phyloP scores from a whole-genome alignment of 2,113 vertebrate genomes.

The Gobio gobio region DNA sequence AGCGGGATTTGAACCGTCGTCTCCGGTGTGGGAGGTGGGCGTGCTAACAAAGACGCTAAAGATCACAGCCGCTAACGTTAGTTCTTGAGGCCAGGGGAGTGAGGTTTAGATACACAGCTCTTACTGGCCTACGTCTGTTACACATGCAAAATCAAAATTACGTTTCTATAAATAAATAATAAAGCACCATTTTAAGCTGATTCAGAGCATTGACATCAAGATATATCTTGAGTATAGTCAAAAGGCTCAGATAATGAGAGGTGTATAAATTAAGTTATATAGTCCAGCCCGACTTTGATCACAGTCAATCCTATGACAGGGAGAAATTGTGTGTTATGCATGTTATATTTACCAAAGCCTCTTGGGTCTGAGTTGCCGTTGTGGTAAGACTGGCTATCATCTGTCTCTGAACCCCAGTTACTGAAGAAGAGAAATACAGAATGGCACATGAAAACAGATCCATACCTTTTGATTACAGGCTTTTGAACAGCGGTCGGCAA shows the following conservation, averaged over 20 bases:
- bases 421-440: conserved; percentile 66
- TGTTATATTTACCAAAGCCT: conserved; percentile 85
- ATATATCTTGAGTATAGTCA: neutral
- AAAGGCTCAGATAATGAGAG: no score
- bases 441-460: neutral
- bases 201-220: neutral
- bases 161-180: neutral
- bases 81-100: no score
- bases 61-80: no score
- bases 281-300: neutral
- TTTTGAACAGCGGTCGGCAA: neutral
- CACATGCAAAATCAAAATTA: neutral
- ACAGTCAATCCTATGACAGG: neutral
- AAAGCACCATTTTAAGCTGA: neutral
- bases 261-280: neutral
- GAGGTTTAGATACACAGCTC: no score
- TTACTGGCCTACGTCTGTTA: no score
- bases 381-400: conserved; percentile 88
- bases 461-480: neutral
- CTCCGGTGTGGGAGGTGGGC: no score
- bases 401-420: conserved; percentile 95
- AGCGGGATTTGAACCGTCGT: no score
- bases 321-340: neutral
- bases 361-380: conserved; percentile 96
- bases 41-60: no score